phyloP scores from a whole-genome alignment of 2,797 vertebrate species.

The Amniataba percoides region DNA sequence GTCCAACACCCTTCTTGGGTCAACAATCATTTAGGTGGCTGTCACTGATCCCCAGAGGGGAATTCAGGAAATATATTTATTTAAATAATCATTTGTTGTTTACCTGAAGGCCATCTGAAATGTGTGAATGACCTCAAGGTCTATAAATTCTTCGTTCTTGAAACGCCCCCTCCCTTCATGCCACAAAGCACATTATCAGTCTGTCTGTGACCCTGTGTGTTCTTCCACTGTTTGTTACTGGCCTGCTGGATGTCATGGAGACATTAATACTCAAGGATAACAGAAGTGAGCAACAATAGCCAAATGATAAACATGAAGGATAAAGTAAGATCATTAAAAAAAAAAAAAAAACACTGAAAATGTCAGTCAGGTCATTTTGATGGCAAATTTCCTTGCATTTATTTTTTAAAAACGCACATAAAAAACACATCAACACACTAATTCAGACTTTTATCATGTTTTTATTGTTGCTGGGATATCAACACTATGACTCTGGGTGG shows the following conservation, averaged over 20 bases:
- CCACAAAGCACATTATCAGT: constrained; percentile 21
- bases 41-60: too few relatives aligned
- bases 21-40: neutral
- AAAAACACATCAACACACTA: neutral
- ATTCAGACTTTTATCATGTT: constrained; percentile 50
- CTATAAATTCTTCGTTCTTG: constrained; percentile 30
- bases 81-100: too few relatives aligned
- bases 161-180: neutral
- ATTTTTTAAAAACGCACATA: neutral
- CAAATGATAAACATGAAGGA: constrained; percentile 10
- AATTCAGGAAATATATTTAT: too few relatives aligned
- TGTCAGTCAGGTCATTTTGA: too few relatives aligned
- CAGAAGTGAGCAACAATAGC: neutral
- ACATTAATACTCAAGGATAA: constrained; percentile 41
- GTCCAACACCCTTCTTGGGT: neutral
- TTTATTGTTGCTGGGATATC: constrained; percentile 73
- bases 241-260: constrained; percentile 25
- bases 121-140: constrained; percentile 43
- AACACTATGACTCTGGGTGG: constrained; percentile 49
- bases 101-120: constrained; percentile 20
- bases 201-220: constrained; percentile 17
- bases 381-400: neutral
- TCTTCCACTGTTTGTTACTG: constrained; percentile 7
- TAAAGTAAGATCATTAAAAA: neutral
- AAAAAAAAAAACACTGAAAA: too few relatives aligned